A percentile compares a stretch with the other conserved stretches of the same genome.
These are phyloP conservation scores for Drosophila gaucha DNA, from an alignment of 2,888 invertebrate genomes.

Conservation along the genomic window DNA sequence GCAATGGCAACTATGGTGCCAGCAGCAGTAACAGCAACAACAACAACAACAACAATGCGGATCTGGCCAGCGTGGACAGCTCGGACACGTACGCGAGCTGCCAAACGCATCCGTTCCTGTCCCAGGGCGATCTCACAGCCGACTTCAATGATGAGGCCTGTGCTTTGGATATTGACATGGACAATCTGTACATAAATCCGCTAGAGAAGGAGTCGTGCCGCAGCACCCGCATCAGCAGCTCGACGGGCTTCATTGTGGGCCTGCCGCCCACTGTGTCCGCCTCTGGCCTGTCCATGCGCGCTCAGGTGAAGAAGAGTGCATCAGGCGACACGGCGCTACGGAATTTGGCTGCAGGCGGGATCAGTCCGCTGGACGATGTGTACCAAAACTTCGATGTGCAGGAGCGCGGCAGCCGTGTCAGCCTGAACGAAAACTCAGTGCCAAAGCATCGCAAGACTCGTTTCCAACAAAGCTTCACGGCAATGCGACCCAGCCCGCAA, in stretches of 20 bases:
- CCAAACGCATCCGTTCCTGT: conserved; percentile 97
- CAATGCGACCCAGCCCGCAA: conserved; percentile 86
- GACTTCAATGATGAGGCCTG: conserved; percentile 85
- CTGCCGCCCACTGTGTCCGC: conserved; percentile 71
- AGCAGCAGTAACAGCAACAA: conserved; percentile 73
- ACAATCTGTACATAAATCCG: conserved; percentile 95
- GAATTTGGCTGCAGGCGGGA: conserved; percentile 86
- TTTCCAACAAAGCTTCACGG: conserved; percentile 90
- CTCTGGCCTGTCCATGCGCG: conserved; percentile 83
- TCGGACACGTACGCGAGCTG: conserved; percentile 98
- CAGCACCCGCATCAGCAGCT: conserved; percentile 56
- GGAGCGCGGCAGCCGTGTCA: conserved; percentile 86
- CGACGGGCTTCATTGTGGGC: conserved; percentile 80
- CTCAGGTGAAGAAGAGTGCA: conserved; percentile 90
- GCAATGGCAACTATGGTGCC: conserved; percentile 67
- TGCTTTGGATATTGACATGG: conserved; percentile 87
- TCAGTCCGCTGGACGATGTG: conserved; percentile 87
- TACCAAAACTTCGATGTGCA: conserved; percentile 86
- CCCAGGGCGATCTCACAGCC: conserved; percentile 91
- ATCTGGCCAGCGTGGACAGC: conserved; percentile 88
- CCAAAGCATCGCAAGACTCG: conserved; percentile 94
- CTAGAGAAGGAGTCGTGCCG: conserved; percentile 87
- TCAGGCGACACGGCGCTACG: conserved; percentile 91
- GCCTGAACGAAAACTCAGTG: conserved; percentile 88
- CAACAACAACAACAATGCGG: conserved; percentile 85